Evolutionary conservation across 2,113 vertebrate species (phyloP), one percentile per base, ranked within the genome.

Genomic region (Mixornis gularis): DNA sequence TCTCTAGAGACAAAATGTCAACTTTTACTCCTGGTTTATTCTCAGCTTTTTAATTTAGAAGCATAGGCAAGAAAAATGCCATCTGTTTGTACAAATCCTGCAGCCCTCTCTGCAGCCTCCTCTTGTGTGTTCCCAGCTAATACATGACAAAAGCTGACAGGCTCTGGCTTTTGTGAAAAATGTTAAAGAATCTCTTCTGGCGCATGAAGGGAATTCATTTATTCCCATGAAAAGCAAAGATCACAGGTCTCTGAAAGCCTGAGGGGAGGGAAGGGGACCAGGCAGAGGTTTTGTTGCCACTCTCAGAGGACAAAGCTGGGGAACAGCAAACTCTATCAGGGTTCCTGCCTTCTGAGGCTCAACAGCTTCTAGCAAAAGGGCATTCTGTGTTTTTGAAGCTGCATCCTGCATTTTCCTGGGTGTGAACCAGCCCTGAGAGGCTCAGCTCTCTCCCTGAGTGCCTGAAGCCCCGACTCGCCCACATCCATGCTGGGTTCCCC

Each of bases 21-120:
- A 79, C 90, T 94, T 92, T 93, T 85, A 78, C 78, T 94, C 62
- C 71, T 27, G 43, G 51, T 90, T 93, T 89, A 89, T 32, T 22
- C 34, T 84, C 83, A 53, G 69, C 90, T 76, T 81, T 94, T 87
- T 94, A 91, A 95, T 96, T 94, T 73, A 94, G 87, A 94, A 94
- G 79, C 92, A 94, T 53, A 92, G 72, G 88, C 87, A 95, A 68
- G 81, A 81, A 87, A 95, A 89, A 84, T 1, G 83, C 96, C 95
- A 96, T 96, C 96, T 96, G 96, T 78, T 93, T 84, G 76, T 40
- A 65, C 73, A 38, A 44, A 82, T 90, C 63, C 68, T 22, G 29
- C 79, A 71, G 74, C 26, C 76, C 63, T 72, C 78, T 49, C 32
- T 49, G 40, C 91, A 85, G 82, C 65, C 46, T 29, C 83, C 51